These are phyloP conservation scores for Nephotettix cincticeps DNA, from an alignment of 1,140 invertebrate species.

Conservation along the genomic window DNA sequence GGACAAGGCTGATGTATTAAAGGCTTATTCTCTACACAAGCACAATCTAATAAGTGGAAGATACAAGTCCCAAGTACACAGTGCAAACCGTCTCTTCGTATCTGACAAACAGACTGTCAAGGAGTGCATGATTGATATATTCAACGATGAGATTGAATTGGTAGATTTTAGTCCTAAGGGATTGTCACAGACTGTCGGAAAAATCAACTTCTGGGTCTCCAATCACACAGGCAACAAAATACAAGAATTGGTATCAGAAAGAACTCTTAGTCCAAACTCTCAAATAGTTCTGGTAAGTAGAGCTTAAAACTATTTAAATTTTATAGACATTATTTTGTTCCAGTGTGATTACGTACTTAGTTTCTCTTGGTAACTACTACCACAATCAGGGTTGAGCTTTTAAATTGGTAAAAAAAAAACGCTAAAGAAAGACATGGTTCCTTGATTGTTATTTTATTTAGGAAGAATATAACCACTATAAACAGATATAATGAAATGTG, in stretches of 20 bases:
- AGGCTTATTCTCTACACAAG: conserved; percentile 64
- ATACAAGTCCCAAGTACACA: conserved; percentile 58
- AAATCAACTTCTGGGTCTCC: conserved; percentile 82
- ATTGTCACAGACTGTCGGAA: conserved; percentile 39
- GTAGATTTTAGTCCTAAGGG: conserved; percentile 67
- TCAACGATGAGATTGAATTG: conserved; percentile 63
- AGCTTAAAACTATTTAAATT: too few species aligned
- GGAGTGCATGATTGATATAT: conserved; percentile 65
- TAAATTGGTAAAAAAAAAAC: too few species aligned
- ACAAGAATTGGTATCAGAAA: conserved; percentile 64
- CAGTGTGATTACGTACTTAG: too few species aligned
- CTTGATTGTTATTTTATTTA: too few species aligned
- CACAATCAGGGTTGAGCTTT: too few species aligned
- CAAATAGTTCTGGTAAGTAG: conserved; percentile 66
- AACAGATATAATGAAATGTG: too few species aligned
- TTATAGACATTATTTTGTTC: too few species aligned
- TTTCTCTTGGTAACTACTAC: too few species aligned
- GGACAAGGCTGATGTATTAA: conserved; percentile 61
- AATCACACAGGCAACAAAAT: conserved; percentile 77
- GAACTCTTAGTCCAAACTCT: conserved; percentile 60
- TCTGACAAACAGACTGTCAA: conserved; percentile 50
- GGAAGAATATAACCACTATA: too few species aligned
- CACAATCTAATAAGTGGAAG: conserved; percentile 45
- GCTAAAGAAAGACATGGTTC: too few species aligned
- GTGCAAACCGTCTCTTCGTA: conserved; percentile 76